Evolutionary conservation across 2,888 invertebrate species (phyloP).

Genomic region (Acronicta alni): DNA sequence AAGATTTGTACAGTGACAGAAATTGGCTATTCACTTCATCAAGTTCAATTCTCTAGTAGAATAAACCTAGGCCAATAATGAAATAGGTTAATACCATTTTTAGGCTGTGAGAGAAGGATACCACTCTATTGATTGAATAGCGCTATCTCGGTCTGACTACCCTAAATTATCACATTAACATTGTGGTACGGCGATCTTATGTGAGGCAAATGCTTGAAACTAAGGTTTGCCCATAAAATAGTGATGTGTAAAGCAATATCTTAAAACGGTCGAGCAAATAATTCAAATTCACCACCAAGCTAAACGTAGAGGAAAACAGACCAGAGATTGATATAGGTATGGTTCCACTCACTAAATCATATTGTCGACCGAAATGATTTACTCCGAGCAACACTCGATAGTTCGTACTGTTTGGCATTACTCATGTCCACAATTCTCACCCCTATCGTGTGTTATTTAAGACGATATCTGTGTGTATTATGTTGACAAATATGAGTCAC

Average conservation of each 20-base stretch:
- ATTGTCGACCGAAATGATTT: slow-evolving; percentile 55
- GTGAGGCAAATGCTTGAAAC: no score
- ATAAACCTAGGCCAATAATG: no score
- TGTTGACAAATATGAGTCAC: slow-evolving; percentile 46
- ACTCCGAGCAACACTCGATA: slow-evolving; percentile 42
- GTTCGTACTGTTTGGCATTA: slow-evolving; percentile 17
- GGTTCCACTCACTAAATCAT: slow-evolving; percentile 50
- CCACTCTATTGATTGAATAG: no score
- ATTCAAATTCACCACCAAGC: slow-evolving; percentile 36
- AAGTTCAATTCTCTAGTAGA: no score
- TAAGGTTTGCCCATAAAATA: slow-evolving; percentile 1
- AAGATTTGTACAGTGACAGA: no score
- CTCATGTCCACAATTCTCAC: slow-evolving; percentile 24
- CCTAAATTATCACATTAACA: no score
- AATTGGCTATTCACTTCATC: no score
- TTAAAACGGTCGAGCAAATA: slow-evolving; percentile 14
- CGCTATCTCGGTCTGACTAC: no score
- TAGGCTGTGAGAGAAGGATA: no score
- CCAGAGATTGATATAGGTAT: slow-evolving; percentile 47
- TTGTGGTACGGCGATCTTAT: no score
- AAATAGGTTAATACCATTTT: no score
- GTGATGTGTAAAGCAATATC: slow-evolving; percentile 26
- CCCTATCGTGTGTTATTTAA: slow-evolving; percentile 35
- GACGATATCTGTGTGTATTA: slow-evolving; percentile 41
- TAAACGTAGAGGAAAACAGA: slow-evolving; percentile 42